Percentiles rank a stretch among this genome's conserved stretches.
These are phyloP conservation scores for Marcusenius ussheri DNA, from an alignment of 2,113 vertebrate species.

Conservation along the genomic window DNA sequence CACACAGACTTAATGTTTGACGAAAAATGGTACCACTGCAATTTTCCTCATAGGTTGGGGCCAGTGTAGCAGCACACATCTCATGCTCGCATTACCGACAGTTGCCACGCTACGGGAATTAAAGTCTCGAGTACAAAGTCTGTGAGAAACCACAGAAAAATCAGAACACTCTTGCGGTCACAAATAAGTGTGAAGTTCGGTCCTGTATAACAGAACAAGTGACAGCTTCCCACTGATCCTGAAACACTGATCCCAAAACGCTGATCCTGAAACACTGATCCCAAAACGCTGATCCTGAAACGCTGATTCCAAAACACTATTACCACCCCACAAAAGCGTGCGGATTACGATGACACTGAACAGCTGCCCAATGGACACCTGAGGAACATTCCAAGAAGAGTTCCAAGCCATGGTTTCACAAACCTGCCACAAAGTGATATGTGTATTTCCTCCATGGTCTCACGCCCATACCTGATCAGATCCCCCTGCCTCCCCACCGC, in stretches of 20 bases:
- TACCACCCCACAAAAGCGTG: background rate
- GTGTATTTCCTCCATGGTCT: background rate
- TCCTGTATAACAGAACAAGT: background rate
- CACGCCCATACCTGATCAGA: constrained; percentile 8
- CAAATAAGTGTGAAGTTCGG: background rate
- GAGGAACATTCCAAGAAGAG: background rate
- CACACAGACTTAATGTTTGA: background rate
- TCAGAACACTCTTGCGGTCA: background rate
- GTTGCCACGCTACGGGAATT: constrained; percentile 7
- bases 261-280: background rate
- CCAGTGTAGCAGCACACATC: background rate
- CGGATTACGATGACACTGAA: background rate
- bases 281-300: background rate
- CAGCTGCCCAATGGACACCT: background rate
- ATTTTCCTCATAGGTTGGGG: background rate
- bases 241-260: background rate
- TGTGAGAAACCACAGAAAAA: background rate
- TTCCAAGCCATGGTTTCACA: background rate
- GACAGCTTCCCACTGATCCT: background rate
- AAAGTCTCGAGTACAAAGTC: background rate
- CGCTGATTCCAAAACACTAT: no score
- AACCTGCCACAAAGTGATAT: background rate
- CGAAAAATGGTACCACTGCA: constrained; percentile 9
- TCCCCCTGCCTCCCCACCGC: background rate
- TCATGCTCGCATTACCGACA: background rate